A percentile compares a stretch with the other conserved stretches of the same genome.
Conservation (phyloP, 2,113 vertebrate species). For the Egretta garzetta region DNA sequence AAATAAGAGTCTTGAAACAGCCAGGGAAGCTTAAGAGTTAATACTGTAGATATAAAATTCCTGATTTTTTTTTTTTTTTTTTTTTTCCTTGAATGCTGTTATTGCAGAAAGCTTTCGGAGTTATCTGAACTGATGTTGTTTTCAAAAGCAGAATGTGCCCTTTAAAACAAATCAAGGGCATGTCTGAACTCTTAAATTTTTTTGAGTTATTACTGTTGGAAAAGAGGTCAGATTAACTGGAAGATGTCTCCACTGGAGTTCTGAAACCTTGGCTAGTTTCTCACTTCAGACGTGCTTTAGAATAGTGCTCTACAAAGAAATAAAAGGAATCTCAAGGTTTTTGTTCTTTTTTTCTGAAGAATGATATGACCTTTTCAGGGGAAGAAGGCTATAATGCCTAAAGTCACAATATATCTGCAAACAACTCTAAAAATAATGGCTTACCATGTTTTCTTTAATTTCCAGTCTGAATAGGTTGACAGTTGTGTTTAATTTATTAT, state of each 20-base stretch:
- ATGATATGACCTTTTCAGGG: slow-evolving; percentile 39
- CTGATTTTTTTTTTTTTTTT: not conserved
- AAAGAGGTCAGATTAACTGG: slow-evolving; percentile 62
- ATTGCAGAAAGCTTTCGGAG: slow-evolving; percentile 28
- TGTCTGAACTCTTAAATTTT: slow-evolving; percentile 25
- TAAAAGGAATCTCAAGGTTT: slow-evolving; percentile 16
- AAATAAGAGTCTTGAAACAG: not conserved
- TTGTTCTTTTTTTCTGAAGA: slow-evolving; percentile 36
- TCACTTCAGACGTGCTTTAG: slow-evolving; percentile 49
- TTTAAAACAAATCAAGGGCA: slow-evolving; percentile 62
- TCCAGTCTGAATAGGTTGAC: not conserved
- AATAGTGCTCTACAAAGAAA: slow-evolving; percentile 42
- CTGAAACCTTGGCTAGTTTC: slow-evolving; percentile 40
- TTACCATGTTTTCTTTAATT: not conserved
- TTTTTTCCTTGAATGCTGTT: not conserved
- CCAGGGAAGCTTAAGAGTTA: not conserved
- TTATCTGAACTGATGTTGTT: slow-evolving; percentile 50
- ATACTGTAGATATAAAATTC: not conserved
- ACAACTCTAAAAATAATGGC: slow-evolving; percentile 20
- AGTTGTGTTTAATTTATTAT: not conserved
- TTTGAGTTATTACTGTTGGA: slow-evolving; percentile 39
- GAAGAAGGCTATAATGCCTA: not conserved
- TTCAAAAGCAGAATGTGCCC: slow-evolving; percentile 59
- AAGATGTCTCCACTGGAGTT: slow-evolving; percentile 48
- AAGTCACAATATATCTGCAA: slow-evolving; percentile 24